These are phyloP conservation scores for Adelphocoris suturalis DNA, from an alignment of 2,888 invertebrate genomes.

Conservation along the genomic window DNA sequence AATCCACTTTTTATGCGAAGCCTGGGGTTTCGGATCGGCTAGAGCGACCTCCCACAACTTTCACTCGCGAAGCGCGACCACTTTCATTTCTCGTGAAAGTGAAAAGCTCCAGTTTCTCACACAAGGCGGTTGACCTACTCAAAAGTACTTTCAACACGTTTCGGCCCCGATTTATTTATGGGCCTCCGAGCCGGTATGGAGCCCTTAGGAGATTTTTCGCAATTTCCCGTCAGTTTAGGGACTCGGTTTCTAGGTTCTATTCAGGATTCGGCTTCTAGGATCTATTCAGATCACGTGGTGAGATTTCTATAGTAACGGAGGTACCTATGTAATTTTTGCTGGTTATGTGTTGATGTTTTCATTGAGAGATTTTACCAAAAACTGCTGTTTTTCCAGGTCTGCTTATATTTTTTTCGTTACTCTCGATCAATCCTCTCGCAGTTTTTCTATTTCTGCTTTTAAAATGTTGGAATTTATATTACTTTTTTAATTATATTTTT, in stretches of 20 bases:
- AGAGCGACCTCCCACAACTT: constrained; percentile 64
- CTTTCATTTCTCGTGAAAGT: constrained; percentile 77
- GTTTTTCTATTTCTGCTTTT: too few relatives aligned
- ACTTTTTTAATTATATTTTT: too few relatives aligned
- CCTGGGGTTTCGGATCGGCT: not conserved
- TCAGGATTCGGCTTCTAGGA: not conserved
- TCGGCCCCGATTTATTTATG: constrained; percentile 30
- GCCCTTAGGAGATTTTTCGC: constrained; percentile 36
- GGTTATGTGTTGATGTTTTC: too few relatives aligned
- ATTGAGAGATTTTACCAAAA: too few relatives aligned
- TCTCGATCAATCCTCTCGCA: too few relatives aligned
- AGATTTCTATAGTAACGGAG: not conserved
- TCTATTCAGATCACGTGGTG: not conserved
- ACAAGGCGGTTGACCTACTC: constrained; percentile 58
- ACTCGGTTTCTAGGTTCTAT: not conserved
- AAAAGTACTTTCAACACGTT: constrained; percentile 53
- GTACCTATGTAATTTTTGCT: too few relatives aligned
- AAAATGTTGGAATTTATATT: too few relatives aligned
- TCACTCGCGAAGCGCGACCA: constrained; percentile 55
- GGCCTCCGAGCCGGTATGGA: constrained; percentile 12
- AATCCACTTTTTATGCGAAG: not conserved
- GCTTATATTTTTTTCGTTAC: too few relatives aligned
- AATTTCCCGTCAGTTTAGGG: not conserved
- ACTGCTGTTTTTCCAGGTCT: too few relatives aligned
- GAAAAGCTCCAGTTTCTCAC: constrained; percentile 74